Evolutionary conservation across 2,888 invertebrate genomes (phyloP).

Genomic region (Megalurothrips usitatus): DNA sequence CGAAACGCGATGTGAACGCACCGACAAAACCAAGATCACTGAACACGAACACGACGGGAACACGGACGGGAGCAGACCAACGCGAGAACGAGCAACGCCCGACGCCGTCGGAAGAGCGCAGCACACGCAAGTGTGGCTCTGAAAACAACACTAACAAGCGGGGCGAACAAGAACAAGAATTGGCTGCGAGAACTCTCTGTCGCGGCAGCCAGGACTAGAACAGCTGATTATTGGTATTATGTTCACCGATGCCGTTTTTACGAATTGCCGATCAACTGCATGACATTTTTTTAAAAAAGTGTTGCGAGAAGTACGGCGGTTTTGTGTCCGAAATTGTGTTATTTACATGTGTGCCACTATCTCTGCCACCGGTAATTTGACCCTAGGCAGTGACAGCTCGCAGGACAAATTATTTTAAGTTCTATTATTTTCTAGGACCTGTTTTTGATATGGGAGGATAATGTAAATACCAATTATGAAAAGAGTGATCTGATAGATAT

Average conservation of each 20-base stretch:
- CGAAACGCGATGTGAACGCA: conserved; percentile 2
- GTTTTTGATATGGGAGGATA: background rate
- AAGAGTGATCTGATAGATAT: too few relatives aligned
- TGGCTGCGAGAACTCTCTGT: background rate
- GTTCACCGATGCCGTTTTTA: background rate
- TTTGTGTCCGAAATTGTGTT: too few relatives aligned
- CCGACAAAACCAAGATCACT: conserved; percentile 22
- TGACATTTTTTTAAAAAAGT: background rate
- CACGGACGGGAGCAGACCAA: too few relatives aligned
- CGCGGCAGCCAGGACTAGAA: background rate
- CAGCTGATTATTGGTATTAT: background rate
- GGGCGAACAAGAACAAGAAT: background rate
- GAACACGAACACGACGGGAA: conserved; percentile 1
- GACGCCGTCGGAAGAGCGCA: conserved; percentile 23
- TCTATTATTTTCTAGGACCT: background rate
- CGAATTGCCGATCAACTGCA: background rate
- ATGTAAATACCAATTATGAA: too few relatives aligned
- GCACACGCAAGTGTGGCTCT: conserved; percentile 2
- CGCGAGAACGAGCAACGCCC: background rate
- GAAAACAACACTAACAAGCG: background rate
- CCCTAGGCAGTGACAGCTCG: background rate
- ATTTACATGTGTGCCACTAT: background rate
- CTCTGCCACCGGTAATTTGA: background rate
- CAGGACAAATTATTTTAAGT: background rate
- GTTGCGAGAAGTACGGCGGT: background rate